phyloP scores from a whole-genome alignment of 92 coral and sea anemone species.

The Parazoanthus atlanticus region DNA sequence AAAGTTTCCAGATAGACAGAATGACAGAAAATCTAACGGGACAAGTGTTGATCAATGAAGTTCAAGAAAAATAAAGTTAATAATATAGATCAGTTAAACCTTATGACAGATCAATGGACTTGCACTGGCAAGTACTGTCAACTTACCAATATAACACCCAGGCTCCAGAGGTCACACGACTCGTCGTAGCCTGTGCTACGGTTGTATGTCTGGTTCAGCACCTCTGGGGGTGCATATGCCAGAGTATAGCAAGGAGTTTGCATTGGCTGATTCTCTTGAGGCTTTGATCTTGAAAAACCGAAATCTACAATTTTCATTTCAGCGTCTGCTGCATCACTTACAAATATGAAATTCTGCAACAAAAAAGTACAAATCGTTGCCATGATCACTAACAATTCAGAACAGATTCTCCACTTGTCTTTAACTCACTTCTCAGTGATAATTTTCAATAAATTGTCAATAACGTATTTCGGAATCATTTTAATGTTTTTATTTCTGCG shows the following conservation, averaged over 20 bases:
- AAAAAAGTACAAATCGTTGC: not conserved
- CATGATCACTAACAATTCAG: not conserved
- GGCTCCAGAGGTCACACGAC: conserved; percentile 98
- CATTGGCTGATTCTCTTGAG: conserved; percentile 83
- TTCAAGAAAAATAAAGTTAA: not conserved
- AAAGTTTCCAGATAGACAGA: not conserved
- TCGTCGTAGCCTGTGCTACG: conserved; percentile 87
- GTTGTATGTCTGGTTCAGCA: conserved; percentile 75
- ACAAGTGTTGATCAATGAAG: not conserved
- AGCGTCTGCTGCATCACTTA: conserved; percentile 81
- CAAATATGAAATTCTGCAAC: conserved; percentile 94
- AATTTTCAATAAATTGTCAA: no score
- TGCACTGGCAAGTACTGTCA: not conserved
- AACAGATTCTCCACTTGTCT: not conserved
- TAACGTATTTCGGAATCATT: conserved; percentile 39
- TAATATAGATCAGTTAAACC: not conserved
- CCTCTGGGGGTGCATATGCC: conserved; percentile 96
- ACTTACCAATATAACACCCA: conserved; percentile 97
- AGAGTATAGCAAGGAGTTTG: conserved; percentile 98
- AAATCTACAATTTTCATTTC: conserved; percentile 95
- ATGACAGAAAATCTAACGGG: not conserved
- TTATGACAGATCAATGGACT: not conserved
- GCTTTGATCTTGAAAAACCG: conserved; percentile 97
- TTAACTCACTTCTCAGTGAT: no score
- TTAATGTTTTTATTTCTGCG: no score